A percentile compares a stretch with the other conserved stretches of the same genome.
phyloP scores from a whole-genome alignment of 2,113 vertebrate species.

The Hiodon alosoides region DNA sequence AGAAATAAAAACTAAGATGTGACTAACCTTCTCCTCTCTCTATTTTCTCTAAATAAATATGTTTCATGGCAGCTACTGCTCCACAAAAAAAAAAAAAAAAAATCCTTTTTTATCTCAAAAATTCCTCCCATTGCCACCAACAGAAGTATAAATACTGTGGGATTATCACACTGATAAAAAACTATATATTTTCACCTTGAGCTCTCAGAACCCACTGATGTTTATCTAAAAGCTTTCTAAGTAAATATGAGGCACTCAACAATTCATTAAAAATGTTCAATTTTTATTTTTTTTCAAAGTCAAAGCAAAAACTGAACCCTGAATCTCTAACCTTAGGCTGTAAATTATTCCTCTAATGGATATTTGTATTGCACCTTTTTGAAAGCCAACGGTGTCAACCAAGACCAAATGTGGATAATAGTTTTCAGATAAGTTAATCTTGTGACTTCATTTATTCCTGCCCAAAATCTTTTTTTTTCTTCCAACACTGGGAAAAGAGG shows the following conservation, averaged over 20 bases:
- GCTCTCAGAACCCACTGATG: no score
- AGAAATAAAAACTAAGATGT: slow-evolving; percentile 35
- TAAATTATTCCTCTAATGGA: not conserved
- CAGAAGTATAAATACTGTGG: not conserved
- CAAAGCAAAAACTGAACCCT: no score
- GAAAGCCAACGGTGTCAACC: not conserved
- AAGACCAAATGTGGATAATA: slow-evolving; percentile 28
- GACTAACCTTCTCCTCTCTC: slow-evolving; percentile 20
- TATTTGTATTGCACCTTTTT: not conserved
- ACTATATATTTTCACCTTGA: no score
- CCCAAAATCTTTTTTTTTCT: slow-evolving; percentile 44
- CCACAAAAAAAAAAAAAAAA: no score
- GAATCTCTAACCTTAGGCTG: not conserved
- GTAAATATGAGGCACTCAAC: no score
- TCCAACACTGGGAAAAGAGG: slow-evolving; percentile 27
- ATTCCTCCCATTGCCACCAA: not conserved
- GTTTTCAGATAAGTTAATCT: slow-evolving; percentile 42
- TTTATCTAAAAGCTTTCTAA: no score
- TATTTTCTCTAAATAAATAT: slow-evolving; percentile 25
- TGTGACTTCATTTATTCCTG: slow-evolving; percentile 50
- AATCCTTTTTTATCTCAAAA: not conserved
- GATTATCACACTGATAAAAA: not conserved
- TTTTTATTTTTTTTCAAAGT: not conserved
- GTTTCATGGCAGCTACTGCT: not conserved
- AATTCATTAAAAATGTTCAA: no score